These are phyloP conservation scores for Sabatieria punctata DNA, from an alignment of 2,888 invertebrate species.

Conservation along the genomic window DNA sequence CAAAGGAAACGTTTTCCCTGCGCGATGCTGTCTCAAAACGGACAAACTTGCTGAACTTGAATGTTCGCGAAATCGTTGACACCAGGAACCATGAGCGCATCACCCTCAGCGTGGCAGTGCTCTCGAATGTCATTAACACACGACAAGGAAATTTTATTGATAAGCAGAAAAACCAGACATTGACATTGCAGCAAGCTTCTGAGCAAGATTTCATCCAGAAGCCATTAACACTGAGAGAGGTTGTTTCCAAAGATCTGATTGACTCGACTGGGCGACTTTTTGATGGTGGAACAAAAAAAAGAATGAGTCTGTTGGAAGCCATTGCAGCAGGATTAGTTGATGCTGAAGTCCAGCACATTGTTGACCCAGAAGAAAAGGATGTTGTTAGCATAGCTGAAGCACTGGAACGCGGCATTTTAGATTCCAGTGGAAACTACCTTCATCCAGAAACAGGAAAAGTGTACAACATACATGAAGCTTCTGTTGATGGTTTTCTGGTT, in stretches of 20 bases:
- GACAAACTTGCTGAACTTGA: conserved; percentile 48
- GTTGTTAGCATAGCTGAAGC: conserved; percentile 67
- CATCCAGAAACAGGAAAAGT: conserved; percentile 42
- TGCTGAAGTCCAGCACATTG: conserved; percentile 58
- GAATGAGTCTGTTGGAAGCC: conserved; percentile 57
- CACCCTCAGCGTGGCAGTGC: conserved; percentile 58
- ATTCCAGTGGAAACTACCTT: conserved; percentile 52
- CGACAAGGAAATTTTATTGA: conserved; percentile 62
- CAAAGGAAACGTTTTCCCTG: conserved; percentile 57
- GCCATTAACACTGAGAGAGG: conserved; percentile 70
- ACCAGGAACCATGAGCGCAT: conserved; percentile 57
- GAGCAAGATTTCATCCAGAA: conserved; percentile 57
- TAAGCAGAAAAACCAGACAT: conserved; percentile 51
- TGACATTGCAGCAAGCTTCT: conserved; percentile 59
- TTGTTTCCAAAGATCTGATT: conserved; percentile 56
- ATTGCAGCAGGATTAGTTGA: conserved; percentile 68
- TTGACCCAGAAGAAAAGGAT: conserved; percentile 55
- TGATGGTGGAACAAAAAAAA: conserved; percentile 52
- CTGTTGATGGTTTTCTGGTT: conserved; percentile 64
- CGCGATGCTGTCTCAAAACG: conserved; percentile 60
- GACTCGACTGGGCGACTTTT: conserved; percentile 53
- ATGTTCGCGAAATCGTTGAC: conserved; percentile 62
- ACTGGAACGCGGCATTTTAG: conserved; percentile 55
- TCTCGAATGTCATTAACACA: conserved; percentile 48
- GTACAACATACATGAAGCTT: conserved; percentile 62